These are phyloP conservation scores for Aselliscus stoliczkanus DNA, from an alignment of 2,797 vertebrate species.

Conservation along the genomic window DNA sequence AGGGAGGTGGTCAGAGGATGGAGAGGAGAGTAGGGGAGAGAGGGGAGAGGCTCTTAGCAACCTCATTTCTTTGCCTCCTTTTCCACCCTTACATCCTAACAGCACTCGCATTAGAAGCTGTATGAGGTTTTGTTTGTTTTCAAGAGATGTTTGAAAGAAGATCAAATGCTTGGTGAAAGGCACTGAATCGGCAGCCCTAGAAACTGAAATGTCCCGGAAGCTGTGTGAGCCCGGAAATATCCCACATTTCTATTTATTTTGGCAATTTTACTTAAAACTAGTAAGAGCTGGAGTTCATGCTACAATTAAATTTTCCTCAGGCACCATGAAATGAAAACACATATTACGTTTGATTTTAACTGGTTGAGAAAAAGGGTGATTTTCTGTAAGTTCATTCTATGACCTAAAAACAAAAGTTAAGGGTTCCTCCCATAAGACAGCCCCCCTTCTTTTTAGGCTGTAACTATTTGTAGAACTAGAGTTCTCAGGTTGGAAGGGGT, in stretches of 20 bases:
- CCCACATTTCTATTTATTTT: slow-evolving; percentile 71
- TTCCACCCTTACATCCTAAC: background rate
- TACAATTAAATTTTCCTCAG: slow-evolving; percentile 68
- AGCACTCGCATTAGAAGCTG: slow-evolving; percentile 11
- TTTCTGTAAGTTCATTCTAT: slow-evolving; percentile 52
- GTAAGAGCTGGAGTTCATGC: slow-evolving; percentile 60
- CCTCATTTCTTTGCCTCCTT: background rate
- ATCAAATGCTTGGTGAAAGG: slow-evolving; percentile 56
- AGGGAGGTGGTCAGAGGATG: background rate
- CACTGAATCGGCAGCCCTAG: slow-evolving; percentile 18
- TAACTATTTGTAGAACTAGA: slow-evolving; percentile 31
- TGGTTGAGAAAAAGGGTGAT: slow-evolving; percentile 57
- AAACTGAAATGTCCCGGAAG: slow-evolving; percentile 65
- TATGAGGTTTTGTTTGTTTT: slow-evolving; percentile 67
- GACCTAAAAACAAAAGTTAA: slow-evolving; percentile 38
- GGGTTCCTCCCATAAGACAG: background rate
- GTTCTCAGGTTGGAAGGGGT: background rate
- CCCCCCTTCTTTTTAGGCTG: background rate
- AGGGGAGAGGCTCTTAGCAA: background rate
- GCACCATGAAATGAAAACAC: slow-evolving; percentile 66
- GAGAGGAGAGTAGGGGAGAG: background rate
- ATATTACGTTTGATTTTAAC: slow-evolving; percentile 68
- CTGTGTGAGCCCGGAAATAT: slow-evolving; percentile 58
- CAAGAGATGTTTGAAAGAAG: slow-evolving; percentile 59
- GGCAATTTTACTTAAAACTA: slow-evolving; percentile 66